Base-by-base conservation (phyloP, 1,140 invertebrate species). In the Chrysopa pallens region DNA sequence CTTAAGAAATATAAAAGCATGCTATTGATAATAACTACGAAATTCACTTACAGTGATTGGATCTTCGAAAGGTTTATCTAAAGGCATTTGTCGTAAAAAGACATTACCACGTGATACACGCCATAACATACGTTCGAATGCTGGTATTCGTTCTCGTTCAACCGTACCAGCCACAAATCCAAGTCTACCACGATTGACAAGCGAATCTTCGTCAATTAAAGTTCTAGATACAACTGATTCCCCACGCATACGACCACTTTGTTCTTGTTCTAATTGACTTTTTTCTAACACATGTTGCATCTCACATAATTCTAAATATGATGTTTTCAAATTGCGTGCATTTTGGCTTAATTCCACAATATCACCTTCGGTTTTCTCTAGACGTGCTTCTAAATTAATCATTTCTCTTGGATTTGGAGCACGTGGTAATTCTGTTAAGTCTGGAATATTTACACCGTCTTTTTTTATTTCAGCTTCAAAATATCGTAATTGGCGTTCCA, bases 51-150 rank as follows among this genome's bases (percentile, higher is more conserved):
- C 88, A 42, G 87, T 86, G 12, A 75, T 70, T 6, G 90, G 88
- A 66, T 97, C 93, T 59, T 93, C 90, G 1, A 98, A 58, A 0
- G 88, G 78, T 39, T 78, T 73, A 39, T 88, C 83, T 39, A 92
- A 74, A 51, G 89, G 84, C 11, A 86, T 80, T 52, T 89, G 83
- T 38, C 88, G 73, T 8, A 98, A 62, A 59, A 97, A 97, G 13
- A 86, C 81, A 58, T 86, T 86, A 38, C 83, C 93, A 51, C 92
- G 74, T 36, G 91, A 96, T 17, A 93, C 92, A 50, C 93, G 74
- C 93, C 93, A 98, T 46, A 98, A 57, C 83, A 98, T 92, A 40
- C 92, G 72, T 60, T 38, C 37, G 8, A 38, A 38, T 38, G 11
- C 37, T 12, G 37, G 17, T 11, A 38, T 9, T 3, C 37, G 37